Evolutionary conservation across 2,113 vertebrate species (phyloP).

Genomic region (Thamnophis sirtalis): DNA sequence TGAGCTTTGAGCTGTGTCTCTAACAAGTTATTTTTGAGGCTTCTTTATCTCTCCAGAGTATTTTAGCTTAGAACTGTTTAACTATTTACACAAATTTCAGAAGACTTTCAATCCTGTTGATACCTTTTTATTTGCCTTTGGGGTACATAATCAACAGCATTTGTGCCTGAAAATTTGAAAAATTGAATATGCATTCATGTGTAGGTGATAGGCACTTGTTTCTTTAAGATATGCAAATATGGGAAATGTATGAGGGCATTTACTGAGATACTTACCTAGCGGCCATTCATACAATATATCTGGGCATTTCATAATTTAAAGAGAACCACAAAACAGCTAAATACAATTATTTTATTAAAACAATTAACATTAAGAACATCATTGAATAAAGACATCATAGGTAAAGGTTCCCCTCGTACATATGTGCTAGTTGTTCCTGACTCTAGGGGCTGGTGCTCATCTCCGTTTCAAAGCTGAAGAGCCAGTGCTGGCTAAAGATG

Average conservation of each 20-base stretch:
- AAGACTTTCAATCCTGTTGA: neutral
- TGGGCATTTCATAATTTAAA: neutral
- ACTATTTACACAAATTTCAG: neutral
- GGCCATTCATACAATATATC: neutral
- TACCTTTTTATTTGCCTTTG: neutral
- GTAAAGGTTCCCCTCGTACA: no score
- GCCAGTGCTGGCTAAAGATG: no score
- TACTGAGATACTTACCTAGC: neutral
- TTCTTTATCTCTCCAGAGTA: neutral
- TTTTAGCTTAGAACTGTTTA: neutral
- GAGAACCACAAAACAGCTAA: neutral
- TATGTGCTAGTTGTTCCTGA: no score
- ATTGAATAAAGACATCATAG: neutral
- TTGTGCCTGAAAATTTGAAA: neutral
- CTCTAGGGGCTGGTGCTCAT: no score
- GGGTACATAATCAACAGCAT: neutral
- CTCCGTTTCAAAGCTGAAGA: no score
- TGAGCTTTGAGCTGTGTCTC: neutral
- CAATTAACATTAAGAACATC: neutral
- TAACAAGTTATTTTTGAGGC: neutral
- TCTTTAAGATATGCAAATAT: neutral
- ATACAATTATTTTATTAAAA: neutral
- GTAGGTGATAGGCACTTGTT: neutral
- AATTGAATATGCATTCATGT: neutral
- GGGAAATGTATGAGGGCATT: neutral